These are phyloP conservation scores for Porites cylindrica DNA, from an alignment of 92 coral and sea anemone genomes.

Conservation along the genomic window DNA sequence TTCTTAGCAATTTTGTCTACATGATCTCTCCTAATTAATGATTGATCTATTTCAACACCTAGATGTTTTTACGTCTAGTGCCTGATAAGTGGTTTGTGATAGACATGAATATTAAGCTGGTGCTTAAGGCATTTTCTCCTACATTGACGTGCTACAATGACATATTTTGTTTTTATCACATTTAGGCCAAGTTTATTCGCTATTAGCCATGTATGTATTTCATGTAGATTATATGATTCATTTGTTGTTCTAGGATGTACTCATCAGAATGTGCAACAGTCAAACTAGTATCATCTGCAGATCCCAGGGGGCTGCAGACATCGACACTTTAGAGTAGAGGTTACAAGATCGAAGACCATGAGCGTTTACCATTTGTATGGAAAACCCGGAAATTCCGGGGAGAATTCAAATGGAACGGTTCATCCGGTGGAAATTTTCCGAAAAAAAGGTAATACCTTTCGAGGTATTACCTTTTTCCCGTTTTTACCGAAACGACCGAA, in stretches of 20 bases:
- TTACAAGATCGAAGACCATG: slow-evolving; percentile 12
- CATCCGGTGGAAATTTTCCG: too few species aligned
- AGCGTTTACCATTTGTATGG: too few species aligned
- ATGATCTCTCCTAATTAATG: too few species aligned
- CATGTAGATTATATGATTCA: slow-evolving; percentile 37
- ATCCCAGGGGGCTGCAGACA: slow-evolving; percentile 23
- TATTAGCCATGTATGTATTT: slow-evolving; percentile 37
- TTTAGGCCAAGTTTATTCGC: slow-evolving; percentile 46
- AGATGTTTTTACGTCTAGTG: background rate
- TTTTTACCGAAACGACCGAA: too few species aligned
- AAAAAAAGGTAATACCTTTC: too few species aligned
- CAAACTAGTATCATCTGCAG: slow-evolving; percentile 29
- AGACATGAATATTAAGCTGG: slow-evolving; percentile 25
- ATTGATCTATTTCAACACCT: too few species aligned
- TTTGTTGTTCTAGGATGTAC: slow-evolving; percentile 24
- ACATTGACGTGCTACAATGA: slow-evolving; percentile 34
- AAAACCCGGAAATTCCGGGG: too few species aligned
- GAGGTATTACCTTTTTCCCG: too few species aligned
- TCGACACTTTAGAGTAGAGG: background rate
- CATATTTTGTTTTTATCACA: slow-evolving; percentile 43
- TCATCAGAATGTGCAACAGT: slow-evolving; percentile 7
- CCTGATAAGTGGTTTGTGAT: slow-evolving; percentile 7
- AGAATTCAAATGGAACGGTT: too few species aligned
- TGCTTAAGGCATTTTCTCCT: slow-evolving; percentile 24
- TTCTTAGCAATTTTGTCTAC: too few species aligned